Evolutionary conservation across 2,888 invertebrate species (phyloP), one percentile per base, ranked within the genome.

Genomic region (Harpagoxenus sublaevis): DNA sequence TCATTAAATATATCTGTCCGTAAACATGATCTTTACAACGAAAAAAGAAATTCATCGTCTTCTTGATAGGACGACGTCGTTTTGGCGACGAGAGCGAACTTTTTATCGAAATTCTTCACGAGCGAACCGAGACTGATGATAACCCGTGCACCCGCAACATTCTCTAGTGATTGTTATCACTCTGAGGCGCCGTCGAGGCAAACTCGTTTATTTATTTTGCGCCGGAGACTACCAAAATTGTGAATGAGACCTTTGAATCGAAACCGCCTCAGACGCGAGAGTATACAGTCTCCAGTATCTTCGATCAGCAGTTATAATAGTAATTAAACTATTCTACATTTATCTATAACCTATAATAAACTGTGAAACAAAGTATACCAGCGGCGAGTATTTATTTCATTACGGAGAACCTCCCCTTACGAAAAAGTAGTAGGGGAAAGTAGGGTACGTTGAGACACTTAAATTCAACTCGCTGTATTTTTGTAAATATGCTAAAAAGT

Each of bases 311-410:
- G 94, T 94, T 94, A 94, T 95, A 93, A 95, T 95, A 94, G 94
- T 94, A 94, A 94, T 92, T 94, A 94, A 94, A 94, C 94, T 94
- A 95, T 94, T 94, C 95, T 94, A 95, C 94, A 95, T 94, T 95
- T 94, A 95, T 95, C 95, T 95, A 95, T 95, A 95, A 95, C 93
- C 93, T 94, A 94, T 95, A 95, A 95, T 95, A 95, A 95, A 95
- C 94, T 95, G 94, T 95, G 94, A 95, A 95, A 95, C 94, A 95
- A 78, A 94, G 93, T 95, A 94, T 95, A 94, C 79, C 35, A 87
- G 88, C 9, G 48, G 35, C 48, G 70, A 88, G 83, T 85, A 48
- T 87, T 90, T 77, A 90, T 89, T 89, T 87, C 79, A 74, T 84
- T 53, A 73, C 18, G 2, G n/a, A 12, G 23, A 23, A 23, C 23